Evolutionary conservation across 1,140 invertebrate species (phyloP).

Genomic region (Brachionus plicatilis): DNA sequence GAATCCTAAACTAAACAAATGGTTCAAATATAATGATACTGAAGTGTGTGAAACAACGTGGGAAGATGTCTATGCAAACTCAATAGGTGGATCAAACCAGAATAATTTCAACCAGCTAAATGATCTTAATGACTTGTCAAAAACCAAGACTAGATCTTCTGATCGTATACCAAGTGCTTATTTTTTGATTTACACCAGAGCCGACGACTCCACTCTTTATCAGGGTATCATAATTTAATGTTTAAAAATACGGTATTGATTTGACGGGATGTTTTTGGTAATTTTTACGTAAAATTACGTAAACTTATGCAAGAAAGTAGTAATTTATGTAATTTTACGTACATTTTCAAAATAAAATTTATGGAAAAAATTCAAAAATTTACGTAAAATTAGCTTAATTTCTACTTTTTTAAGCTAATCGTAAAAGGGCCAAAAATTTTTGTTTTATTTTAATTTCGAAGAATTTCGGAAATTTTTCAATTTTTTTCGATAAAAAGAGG

Average conservation of each 20-base stretch:
- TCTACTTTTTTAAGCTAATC: too few relatives aligned
- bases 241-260: neutral
- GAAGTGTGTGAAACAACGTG: conserved; percentile 43
- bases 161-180: conserved; percentile 39
- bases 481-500: too few relatives aligned
- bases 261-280: too few relatives aligned
- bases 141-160: neutral
- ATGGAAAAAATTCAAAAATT: too few relatives aligned
- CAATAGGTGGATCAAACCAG: conserved; percentile 8
- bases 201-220: conserved; percentile 2
- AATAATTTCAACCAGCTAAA: neutral
- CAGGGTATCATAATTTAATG: neutral
- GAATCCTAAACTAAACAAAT: conserved; percentile 46
- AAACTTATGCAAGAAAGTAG: too few relatives aligned
- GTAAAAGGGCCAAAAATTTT: too few relatives aligned
- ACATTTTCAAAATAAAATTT: too few relatives aligned
- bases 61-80: conserved; percentile 19
- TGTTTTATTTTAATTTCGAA: too few relatives aligned
- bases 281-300: too few relatives aligned
- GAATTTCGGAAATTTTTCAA: too few relatives aligned
- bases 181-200: conserved; percentile 28
- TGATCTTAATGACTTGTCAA: neutral
- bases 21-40: conserved; percentile 60
- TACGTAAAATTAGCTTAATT: too few relatives aligned
- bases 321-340: too few relatives aligned